Conservation (phyloP, 1,140 invertebrate genomes). For the Aphelinus certus region DNA sequence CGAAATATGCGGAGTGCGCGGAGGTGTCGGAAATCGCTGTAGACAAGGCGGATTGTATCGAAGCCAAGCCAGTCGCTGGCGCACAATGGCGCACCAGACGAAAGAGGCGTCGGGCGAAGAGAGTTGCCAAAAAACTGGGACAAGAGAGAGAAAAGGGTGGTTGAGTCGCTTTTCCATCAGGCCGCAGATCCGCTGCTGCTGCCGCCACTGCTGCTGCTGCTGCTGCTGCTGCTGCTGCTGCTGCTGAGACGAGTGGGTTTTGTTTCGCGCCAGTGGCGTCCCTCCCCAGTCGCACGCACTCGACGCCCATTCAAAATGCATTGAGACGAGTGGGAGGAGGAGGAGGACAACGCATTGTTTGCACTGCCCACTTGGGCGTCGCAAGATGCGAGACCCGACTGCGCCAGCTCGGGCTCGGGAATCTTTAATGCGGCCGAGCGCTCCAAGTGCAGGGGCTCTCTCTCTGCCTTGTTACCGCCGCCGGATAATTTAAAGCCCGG, state of each 20-base stretch:
- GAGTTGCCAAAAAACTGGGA: no score
- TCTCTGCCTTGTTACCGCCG: neutral
- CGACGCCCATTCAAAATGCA: slow-evolving; percentile 20
- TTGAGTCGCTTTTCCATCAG: no score
- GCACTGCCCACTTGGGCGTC: slow-evolving; percentile 9
- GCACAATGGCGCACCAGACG: no score
- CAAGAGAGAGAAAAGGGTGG: no score
- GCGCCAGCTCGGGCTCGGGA: neutral
- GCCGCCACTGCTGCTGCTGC: neutral
- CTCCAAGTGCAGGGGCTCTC: neutral
- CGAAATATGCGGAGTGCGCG: no score
- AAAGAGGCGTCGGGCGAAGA: no score
- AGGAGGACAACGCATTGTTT: slow-evolving; percentile 31
- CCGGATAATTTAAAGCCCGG: neutral
- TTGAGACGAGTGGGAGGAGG: neutral
- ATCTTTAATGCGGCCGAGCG: neutral
- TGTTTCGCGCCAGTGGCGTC: slow-evolving; percentile 11
- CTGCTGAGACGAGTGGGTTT: slow-evolving; percentile 27
- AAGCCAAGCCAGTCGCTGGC: no score
- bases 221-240: neutral
- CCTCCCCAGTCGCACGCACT: neutral
- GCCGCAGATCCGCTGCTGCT: neutral
- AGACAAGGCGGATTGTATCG: no score
- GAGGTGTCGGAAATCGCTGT: no score
- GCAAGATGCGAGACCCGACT: slow-evolving; percentile 5